A percentile compares a stretch with the other conserved stretches of the same genome.
These are phyloP conservation scores for Erpetoichthys calabaricus DNA, from an alignment of 2,797 vertebrate genomes.

Conservation along the genomic window DNA sequence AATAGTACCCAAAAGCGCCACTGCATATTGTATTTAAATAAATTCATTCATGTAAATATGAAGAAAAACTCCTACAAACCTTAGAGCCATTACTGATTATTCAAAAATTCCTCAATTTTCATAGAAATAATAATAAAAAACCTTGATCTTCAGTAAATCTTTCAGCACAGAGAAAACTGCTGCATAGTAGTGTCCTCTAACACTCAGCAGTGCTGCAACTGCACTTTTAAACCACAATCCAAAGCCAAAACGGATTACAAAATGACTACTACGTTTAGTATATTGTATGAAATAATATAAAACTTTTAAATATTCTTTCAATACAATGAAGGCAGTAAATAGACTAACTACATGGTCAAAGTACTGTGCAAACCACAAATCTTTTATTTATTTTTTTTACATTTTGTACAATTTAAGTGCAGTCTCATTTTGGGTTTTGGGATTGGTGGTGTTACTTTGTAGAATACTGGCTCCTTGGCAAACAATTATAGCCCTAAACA, in stretches of 20 bases:
- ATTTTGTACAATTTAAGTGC: neutral
- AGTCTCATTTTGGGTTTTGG: neutral
- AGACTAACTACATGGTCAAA: constrained; percentile 2
- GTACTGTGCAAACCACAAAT: constrained; percentile 3
- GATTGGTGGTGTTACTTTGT: too few species aligned
- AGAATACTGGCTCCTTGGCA: too few species aligned
- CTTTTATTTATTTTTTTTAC: neutral
- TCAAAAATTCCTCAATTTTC: constrained; percentile 28
- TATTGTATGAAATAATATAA: constrained; percentile 13
- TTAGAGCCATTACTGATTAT: too few species aligned
- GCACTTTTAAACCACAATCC: neutral
- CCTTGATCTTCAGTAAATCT: constrained; percentile 9
- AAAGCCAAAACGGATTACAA: constrained; percentile 2
- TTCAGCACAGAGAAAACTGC: too few species aligned
- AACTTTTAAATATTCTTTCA: neutral
- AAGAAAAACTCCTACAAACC: too few species aligned
- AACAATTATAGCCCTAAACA: too few species aligned
- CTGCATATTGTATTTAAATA: too few species aligned
- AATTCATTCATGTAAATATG: too few species aligned
- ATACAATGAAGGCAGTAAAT: constrained; percentile 3
- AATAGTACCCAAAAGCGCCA: too few species aligned
- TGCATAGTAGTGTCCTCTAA: too few species aligned
- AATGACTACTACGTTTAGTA: constrained; percentile 28
- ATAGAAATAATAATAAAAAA: constrained; percentile 33
- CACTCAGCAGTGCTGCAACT: neutral